phyloP scores from a whole-genome alignment of 1,140 invertebrate genomes.

The Philaenus spumarius region DNA sequence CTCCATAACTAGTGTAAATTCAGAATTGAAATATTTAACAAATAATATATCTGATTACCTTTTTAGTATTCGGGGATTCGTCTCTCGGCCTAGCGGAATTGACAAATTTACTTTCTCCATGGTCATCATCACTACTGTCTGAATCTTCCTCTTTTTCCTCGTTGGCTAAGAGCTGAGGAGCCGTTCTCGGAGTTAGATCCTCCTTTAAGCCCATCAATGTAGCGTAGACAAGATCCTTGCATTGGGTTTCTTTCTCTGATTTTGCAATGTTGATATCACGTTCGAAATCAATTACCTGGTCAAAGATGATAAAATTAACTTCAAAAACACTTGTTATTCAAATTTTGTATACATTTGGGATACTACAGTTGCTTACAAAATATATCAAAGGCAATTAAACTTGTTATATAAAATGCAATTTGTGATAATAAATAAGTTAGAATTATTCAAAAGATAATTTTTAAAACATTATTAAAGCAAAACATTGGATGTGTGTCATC shows the following conservation, averaged over 20 bases:
- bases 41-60: no score
- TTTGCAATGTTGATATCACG: slow-evolving; percentile 76
- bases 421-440: no score
- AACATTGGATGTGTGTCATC: no score
- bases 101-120: slow-evolving; percentile 52
- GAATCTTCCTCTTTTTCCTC: slow-evolving; percentile 38
- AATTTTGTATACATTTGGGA: slow-evolving; percentile 13
- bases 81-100: slow-evolving; percentile 67
- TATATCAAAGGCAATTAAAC: no score
- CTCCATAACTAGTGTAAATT: no score
- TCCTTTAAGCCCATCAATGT: slow-evolving; percentile 77
- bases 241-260: slow-evolving; percentile 51
- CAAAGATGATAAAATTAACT: slow-evolving; percentile 6
- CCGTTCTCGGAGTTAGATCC: slow-evolving; percentile 60
- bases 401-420: no score
- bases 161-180: slow-evolving; percentile 39
- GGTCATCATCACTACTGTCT: slow-evolving; percentile 42
- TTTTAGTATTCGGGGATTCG: slow-evolving; percentile 82
- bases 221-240: slow-evolving; percentile 66
- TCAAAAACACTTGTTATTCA: not conserved
- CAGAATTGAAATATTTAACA: no score
- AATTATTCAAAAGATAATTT: no score
- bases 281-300: slow-evolving; percentile 85
- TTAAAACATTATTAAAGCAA: no score
- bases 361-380: not conserved